Percentiles rank a stretch among this genome's conserved stretches.
phyloP scores from a whole-genome alignment of 2,797 vertebrate species.

The Notolepis coatsorum region DNA sequence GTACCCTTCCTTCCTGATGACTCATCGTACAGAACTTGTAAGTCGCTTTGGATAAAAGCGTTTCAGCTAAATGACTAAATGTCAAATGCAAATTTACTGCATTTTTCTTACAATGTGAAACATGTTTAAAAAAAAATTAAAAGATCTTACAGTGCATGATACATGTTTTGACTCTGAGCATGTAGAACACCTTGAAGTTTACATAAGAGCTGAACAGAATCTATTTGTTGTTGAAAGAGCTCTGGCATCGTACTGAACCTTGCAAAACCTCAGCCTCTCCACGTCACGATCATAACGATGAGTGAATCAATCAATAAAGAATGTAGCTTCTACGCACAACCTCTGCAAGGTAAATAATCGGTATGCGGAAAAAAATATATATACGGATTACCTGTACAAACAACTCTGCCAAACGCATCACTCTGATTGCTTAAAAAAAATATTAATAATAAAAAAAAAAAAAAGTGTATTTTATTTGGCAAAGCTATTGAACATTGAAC shows the following conservation, averaged over 20 bases:
- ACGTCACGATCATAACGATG: background rate
- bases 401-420: constrained; percentile 4
- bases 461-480: constrained; percentile 62
- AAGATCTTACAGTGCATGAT: too few species aligned
- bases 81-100: too few species aligned
- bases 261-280: background rate
- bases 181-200: constrained; percentile 11
- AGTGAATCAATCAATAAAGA: constrained; percentile 12
- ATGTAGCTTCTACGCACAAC: background rate
- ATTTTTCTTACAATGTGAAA: too few species aligned
- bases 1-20: too few species aligned
- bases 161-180: too few species aligned
- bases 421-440: constrained; percentile 39
- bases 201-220: background rate
- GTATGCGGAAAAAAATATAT: background rate
- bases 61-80: too few species aligned
- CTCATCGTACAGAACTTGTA: too few species aligned
- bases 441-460: too few species aligned
- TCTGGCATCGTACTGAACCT: background rate
- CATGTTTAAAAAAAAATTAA: too few species aligned
- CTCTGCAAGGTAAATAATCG: background rate
- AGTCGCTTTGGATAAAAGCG: too few species aligned
- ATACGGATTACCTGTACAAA: constrained; percentile 15
- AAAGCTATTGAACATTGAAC: constrained; percentile 31
- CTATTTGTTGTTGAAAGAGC: background rate